Conservation (phyloP, 2,113 vertebrate genomes). For the Periophthalmus modestus region DNA sequence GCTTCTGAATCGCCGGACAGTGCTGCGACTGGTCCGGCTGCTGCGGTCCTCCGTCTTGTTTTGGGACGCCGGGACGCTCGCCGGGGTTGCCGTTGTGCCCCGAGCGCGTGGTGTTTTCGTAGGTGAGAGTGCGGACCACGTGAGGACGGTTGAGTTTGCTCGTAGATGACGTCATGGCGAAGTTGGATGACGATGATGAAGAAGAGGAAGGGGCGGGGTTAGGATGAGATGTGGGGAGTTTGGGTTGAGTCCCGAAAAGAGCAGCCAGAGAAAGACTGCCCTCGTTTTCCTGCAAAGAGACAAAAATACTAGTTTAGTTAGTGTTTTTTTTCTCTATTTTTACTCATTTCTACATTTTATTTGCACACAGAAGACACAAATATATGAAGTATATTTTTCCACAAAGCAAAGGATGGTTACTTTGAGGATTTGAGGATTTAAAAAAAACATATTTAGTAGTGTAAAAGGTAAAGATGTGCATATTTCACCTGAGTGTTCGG, state of each 20-base stretch:
- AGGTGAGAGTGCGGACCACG: constrained; percentile 84
- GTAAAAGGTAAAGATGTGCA: not conserved
- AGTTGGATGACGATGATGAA: not conserved
- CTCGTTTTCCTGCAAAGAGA: constrained; percentile 73
- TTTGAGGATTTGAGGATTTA: too few species aligned
- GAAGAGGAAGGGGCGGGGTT: constrained; percentile 37
- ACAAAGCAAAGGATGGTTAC: too few species aligned
- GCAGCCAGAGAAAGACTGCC: constrained; percentile 80
- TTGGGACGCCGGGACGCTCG: not conserved
- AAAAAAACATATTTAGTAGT: too few species aligned
- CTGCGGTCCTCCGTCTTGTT: constrained; percentile 15
- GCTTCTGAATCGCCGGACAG: constrained; percentile 92
- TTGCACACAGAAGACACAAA: too few species aligned
- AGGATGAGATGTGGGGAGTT: constrained; percentile 49
- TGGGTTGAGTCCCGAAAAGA: constrained; percentile 82
- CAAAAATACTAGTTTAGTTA: constrained; percentile 6
- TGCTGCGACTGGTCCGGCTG: constrained; percentile 54
- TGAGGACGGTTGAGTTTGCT: constrained; percentile 65
- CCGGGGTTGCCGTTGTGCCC: constrained; percentile 10
- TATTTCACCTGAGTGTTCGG: constrained; percentile 68
- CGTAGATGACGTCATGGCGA: not conserved
- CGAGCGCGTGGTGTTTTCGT: constrained; percentile 72
- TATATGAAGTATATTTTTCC: too few species aligned
- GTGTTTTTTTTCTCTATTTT: too few species aligned
- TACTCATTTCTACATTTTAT: too few species aligned